Base-by-base conservation (phyloP, 1,140 invertebrate species). In the Conus betulinus region DNA sequence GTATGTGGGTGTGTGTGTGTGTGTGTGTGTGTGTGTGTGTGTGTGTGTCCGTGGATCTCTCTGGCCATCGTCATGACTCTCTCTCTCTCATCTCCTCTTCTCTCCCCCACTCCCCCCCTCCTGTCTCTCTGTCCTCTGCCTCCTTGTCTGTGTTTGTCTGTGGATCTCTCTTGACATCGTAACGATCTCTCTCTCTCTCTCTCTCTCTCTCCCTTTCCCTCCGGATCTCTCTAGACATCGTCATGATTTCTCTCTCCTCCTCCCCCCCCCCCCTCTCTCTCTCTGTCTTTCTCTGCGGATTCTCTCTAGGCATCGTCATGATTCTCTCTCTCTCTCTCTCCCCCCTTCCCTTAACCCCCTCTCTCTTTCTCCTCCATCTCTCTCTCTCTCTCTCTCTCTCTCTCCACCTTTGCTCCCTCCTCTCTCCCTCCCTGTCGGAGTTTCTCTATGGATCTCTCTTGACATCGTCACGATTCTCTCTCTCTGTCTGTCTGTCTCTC, bases 321-420 rank as follows among this genome's bases (percentile, higher is more conserved):
- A 39, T 79, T 39, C 11, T 82, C 39, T 82, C 79, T 82, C 39
- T 52, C 57, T 84, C 15, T 84, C 82, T 84, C 82, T 52, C 39
- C 51, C 79, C 51, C 79, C 7, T 53, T n/a, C 82, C 23, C 55
- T 57, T 53, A 6, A 0, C 39, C 55, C 60, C 17, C 60, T 63
- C 60, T 63, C 60, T 63, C 11, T 20, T 20, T 63, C 10, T 60
- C n/a, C 53, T 82, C 79, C 51, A n/a, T 55, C 79, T 71, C n/a
- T 76, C 57, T 23, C 52, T 51, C 53, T 5, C 27, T 71, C 78
- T 57, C 51, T 82, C 25, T 51, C 79, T 82, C 53, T 82, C 39
- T 52, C 53, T 82, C 79, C 51, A n/a, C 51, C 79, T 71, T 39
- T 53, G 10, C n/a, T 76, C 57, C 23, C 52, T 51, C 53, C 53